Percentiles rank a stretch among this genome's conserved stretches.
Conservation (phyloP, 1,140 invertebrate genomes). For the Drosophila triauraria region DNA sequence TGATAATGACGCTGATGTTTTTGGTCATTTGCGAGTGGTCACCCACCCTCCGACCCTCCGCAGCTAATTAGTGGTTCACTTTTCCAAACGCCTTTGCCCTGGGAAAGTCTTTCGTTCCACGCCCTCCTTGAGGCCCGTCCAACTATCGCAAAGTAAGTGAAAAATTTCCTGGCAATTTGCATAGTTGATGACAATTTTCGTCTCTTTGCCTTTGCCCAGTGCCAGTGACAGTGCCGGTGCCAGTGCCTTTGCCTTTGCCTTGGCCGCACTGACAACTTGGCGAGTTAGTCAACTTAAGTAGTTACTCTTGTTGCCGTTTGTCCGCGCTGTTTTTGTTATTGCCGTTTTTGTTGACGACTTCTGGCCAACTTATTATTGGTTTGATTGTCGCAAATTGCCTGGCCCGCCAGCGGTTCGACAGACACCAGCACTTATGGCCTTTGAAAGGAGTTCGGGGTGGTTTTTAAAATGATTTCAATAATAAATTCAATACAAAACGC, state of each 20-base stretch:
- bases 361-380: conserved; percentile 50
- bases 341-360: conserved; percentile 19
- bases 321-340: conserved; percentile 18
- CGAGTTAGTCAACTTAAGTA: conserved; percentile 58
- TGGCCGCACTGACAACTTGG: conserved; percentile 39
- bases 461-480: conserved; percentile 5
- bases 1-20: conserved; percentile 61
- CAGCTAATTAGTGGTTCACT: conserved; percentile 43
- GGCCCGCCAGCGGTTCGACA: conserved; percentile 12
- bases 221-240: no score
- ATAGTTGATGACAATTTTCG: conserved; percentile 72
- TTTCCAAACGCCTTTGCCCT: not conserved
- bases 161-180: conserved; percentile 78
- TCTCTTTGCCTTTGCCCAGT: conserved; percentile 15
- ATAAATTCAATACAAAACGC: not conserved
- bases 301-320: conserved; percentile 26
- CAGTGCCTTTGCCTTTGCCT: conserved; percentile 1
- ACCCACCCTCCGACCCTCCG: not conserved
- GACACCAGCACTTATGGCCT: not conserved
- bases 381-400: conserved; percentile 58
- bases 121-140: not conserved
- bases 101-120: no score
- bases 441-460: not conserved
- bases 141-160: conserved; percentile 53
- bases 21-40: conserved; percentile 33